Base-by-base conservation (phyloP, 1,140 invertebrate genomes). In the Limonius californicus region DNA sequence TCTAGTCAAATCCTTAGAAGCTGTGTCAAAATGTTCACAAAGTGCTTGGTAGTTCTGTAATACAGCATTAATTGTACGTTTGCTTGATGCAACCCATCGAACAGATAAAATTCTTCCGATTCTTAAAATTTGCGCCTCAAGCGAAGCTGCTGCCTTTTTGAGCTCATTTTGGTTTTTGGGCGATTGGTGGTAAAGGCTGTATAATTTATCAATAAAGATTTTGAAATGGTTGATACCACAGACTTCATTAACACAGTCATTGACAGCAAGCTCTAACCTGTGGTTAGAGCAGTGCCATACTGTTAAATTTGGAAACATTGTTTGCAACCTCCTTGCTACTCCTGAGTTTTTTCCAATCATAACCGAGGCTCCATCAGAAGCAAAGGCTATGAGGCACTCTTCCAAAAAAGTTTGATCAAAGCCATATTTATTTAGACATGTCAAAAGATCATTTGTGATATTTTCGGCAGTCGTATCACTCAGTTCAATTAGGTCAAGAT, bases 371-470 rank as follows among this genome's bases (percentile, higher is more conserved):
- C 54, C 27, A 18, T 56, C 50, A 32, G 6, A 7, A 3, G 42
- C n/a, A 43, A 43, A 43, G 4, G 54, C 4, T 20, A 56, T 56
- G 27, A 56, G 21, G 32, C 32, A 6, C 2, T 56, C 21, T 32
- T 30, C 32, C 14, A 56, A 56, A 56, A 16, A 58, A 58, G 42
- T 58, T 2, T 58, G 32, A 30, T 58, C 30, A 19, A 58, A 58
- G 3, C 30, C 56, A 42, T 58, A 58, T 42, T 43, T 58, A 43
- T 39, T 35, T 14, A 58, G 20, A 58, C 18, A 14, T 16, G 42
- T 58, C 8, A 58, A 42, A 58, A 58, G 56, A 58, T 15, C 35
- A 11, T n/a, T n/a, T 58, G 56, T 58, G 2, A 58, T 58, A 2
- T 30, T 58, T 7, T 12, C 45, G 15, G 56, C 56, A 43, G 56